Evolutionary conservation across 2,888 invertebrate genomes (phyloP), one percentile per base, ranked within the genome.

Genomic region (Dicyrtomina minuta): DNA sequence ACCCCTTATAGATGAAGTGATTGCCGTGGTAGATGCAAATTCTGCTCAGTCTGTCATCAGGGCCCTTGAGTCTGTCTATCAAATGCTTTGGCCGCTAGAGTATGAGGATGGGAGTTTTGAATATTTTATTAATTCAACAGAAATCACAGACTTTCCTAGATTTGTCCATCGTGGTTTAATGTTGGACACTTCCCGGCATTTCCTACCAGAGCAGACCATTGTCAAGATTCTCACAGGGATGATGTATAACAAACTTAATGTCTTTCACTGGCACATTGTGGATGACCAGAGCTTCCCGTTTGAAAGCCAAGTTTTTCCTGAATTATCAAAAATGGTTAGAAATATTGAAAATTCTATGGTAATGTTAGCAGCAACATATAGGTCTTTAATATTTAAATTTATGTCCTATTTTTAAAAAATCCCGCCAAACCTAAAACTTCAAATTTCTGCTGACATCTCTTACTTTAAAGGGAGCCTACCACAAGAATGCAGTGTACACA

Each of bases 261-360:
- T 95, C 0, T 88, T 96, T 72, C 96, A 96, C 81, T 96, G 96
- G 96, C 96, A 96, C 81, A 90, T 96, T 60, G 90, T 91, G 0
- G 96, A 96, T 81, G 94, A 95, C 80, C 91, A 92, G 79, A 92
- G 94, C 75, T 96, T 96, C 81, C 95, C 96, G 0, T 96, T 91
- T 80, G 86, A 89, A 76, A 95, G 94, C 80, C 83, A 82, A 51
- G 84, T 80, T 49, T 96, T 88, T 81, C 95, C 96, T 0, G 86
- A 90, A 73, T 83, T 96, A 61, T 72, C 74, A 3, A 43, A 68
- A 46, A 64, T 51, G 49, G 64, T 64, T 26, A 17, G 24, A 59
- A 41, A 13, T n/a, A n/a, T n/a, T n/a, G n/a, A n/a, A n/a, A n/a
- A n/a, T n/a, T n/a, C n/a, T n/a, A n/a, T n/a, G n/a, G n/a, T n/a